A percentile compares a stretch with the other conserved stretches of the same genome.
Evolutionary conservation across 2,888 invertebrate genomes (phyloP).

Genomic region (Drosophila mercatorum): DNA sequence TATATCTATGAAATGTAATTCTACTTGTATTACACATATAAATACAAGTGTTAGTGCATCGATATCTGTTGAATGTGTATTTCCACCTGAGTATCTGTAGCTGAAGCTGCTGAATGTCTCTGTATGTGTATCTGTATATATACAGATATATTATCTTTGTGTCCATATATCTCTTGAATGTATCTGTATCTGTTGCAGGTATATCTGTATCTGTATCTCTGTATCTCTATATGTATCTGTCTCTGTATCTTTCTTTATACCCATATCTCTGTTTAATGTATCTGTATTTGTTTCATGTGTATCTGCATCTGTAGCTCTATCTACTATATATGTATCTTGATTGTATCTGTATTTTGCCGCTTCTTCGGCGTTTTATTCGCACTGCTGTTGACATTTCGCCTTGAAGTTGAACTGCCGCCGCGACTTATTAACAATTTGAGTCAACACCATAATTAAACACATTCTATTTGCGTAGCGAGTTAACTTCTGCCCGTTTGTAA

Average conservation of each 20-base stretch:
- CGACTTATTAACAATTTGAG: slow-evolving; percentile 63
- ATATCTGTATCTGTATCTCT: background rate
- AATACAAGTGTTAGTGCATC: no score
- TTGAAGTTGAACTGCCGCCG: slow-evolving; percentile 24
- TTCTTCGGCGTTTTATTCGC: slow-evolving; percentile 20
- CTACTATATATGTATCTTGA: background rate
- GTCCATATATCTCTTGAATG: background rate
- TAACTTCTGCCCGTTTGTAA: background rate
- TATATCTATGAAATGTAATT: no score
- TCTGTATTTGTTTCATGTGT: background rate
- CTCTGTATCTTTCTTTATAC: background rate
- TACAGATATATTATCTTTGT: background rate
- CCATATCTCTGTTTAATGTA: background rate
- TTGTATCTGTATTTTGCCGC: slow-evolving; percentile 3
- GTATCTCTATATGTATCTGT: background rate
- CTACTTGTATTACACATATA: no score
- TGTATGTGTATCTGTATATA: background rate
- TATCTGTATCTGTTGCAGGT: background rate
- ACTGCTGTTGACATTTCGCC: slow-evolving; percentile 50
- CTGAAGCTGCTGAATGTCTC: no score
- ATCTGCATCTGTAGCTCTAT: background rate
- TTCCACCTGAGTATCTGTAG: no score
- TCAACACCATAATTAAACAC: slow-evolving; percentile 46
- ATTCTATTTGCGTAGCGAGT: slow-evolving; percentile 36
- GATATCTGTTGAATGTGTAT: no score